A percentile compares a stretch with the other conserved stretches of the same genome.
Conservation (phyloP, 2,113 vertebrate genomes). For the Elephantulus edwardii region DNA sequence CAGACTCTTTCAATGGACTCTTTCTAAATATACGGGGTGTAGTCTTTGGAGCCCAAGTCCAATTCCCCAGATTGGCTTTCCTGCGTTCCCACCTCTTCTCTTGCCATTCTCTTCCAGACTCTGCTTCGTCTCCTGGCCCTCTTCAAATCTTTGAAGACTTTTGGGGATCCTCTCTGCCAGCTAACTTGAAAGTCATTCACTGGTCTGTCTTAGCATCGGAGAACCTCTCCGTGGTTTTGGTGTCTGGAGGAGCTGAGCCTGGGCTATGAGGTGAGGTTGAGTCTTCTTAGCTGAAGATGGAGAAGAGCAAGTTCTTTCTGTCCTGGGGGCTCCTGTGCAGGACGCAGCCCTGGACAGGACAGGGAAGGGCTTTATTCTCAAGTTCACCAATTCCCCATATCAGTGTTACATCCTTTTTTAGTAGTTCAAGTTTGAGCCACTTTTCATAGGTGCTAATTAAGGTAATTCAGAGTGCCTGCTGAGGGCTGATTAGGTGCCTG, state of each 20-base stretch:
- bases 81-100: not conserved
- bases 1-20: not conserved
- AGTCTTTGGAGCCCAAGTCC: not conserved
- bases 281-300: not conserved
- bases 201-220: not conserved
- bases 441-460: conserved; percentile 43
- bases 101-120: not conserved
- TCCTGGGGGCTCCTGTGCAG: not conserved
- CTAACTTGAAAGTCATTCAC: not conserved
- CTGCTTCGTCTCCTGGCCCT: not conserved
- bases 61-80: not conserved
- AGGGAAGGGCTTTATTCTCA: conserved; percentile 3
- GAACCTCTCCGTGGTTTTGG: not conserved
- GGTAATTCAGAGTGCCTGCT: conserved; percentile 11
- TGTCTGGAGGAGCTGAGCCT: not conserved
- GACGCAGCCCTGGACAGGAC: not conserved
- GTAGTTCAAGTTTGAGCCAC: conserved; percentile 25
- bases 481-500: conserved; percentile 35
- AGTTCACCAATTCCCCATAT: not conserved
- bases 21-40: too few species aligned
- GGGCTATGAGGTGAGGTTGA: not conserved
- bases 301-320: not conserved
- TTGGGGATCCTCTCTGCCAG: not conserved
- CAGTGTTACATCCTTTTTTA: conserved; percentile 43
- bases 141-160: not conserved